Evolutionary conservation across 2,113 vertebrate species (phyloP), one percentile per base, ranked within the genome.

Genomic region (Gorsachius goisagi): DNA sequence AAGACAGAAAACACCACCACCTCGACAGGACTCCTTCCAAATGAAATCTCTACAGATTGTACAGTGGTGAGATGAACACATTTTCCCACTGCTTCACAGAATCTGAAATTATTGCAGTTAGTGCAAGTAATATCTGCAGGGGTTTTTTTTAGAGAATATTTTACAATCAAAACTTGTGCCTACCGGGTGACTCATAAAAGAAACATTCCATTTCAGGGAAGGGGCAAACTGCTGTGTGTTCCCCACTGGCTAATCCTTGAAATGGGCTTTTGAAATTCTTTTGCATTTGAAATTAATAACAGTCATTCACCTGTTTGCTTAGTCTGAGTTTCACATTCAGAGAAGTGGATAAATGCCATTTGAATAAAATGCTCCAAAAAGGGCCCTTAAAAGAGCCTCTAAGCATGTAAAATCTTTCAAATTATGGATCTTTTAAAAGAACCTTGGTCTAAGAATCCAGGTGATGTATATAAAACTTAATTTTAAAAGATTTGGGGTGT

Each of bases 101-200:
- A 85, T 67, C 52, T 58, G n/a, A 90, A 96, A 94, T 93, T 44
- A 89, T 78, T 95, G 59, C 77, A 81, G 82, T 33, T 62, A 90
- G 62, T 26, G 32, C 60, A 91, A 95, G 88, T 64, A 66, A 90
- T 56, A 63, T 72, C 88, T 94, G 55, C 67, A 71, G 66, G 39
- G 22, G 0, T 73, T 79, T 81, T 95, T 92, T 84, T 64, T 50
- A 76, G 24, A 88, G 20, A 89, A 60, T 75, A 85, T 95, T 96
- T 89, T 69, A 90, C 94, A 97, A 94, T 91, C 73, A 87, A 90
- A 97, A 72, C 50, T 74, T 89, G 45, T 80, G 55, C 66, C 68
- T 86, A 85, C 76, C 2, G 19, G 37, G 66, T 93, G 58, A 85
- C 16, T 93, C 85, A 74, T 24, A 95, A 97, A 96, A 96, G 63